Percentiles rank a stretch among this genome's conserved stretches.
These are phyloP conservation scores for Metellina segmentata DNA, from an alignment of 2,888 invertebrate genomes.

Conservation along the genomic window DNA sequence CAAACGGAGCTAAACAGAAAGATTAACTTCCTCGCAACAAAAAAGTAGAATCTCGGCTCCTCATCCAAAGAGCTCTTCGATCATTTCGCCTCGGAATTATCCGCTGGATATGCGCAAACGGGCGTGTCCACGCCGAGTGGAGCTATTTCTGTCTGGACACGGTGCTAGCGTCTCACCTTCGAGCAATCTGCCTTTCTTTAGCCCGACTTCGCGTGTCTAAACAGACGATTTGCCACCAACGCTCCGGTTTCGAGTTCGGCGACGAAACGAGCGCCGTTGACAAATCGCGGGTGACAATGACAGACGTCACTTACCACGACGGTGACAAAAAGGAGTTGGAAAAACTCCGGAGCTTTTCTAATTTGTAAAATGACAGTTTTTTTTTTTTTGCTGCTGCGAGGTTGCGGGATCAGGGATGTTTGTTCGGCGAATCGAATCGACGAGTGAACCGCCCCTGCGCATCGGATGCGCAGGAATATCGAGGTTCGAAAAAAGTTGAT, in stretches of 20 bases:
- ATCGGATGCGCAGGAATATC: neutral
- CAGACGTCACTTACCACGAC: constrained; percentile 60
- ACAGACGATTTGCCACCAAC: constrained; percentile 70
- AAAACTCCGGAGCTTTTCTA: constrained; percentile 5
- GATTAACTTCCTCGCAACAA: neutral
- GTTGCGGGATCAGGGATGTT: neutral
- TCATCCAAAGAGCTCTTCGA: neutral
- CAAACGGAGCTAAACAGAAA: neutral
- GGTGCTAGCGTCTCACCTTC: constrained; percentile 31
- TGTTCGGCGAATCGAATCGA: neutral
- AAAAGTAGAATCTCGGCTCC: too few relatives aligned
- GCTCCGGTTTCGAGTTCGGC: constrained; percentile 65
- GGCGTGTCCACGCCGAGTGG: constrained; percentile 31
- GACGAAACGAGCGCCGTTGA: constrained; percentile 60
- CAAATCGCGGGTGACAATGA: constrained; percentile 71
- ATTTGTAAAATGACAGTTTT: constrained; percentile 59
- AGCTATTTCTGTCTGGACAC: constrained; percentile 45
- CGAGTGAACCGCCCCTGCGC: neutral
- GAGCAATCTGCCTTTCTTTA: constrained; percentile 18
- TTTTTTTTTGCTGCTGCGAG: constrained; percentile 11
- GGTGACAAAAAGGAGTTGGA: constrained; percentile 27
- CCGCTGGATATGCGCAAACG: constrained; percentile 21
- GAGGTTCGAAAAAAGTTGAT: neutral
- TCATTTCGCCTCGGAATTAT: neutral
- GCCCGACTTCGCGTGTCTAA: constrained; percentile 50